Conservation (phyloP, 2,113 vertebrate species). For the Calyptommatus sinebrachiatus region DNA sequence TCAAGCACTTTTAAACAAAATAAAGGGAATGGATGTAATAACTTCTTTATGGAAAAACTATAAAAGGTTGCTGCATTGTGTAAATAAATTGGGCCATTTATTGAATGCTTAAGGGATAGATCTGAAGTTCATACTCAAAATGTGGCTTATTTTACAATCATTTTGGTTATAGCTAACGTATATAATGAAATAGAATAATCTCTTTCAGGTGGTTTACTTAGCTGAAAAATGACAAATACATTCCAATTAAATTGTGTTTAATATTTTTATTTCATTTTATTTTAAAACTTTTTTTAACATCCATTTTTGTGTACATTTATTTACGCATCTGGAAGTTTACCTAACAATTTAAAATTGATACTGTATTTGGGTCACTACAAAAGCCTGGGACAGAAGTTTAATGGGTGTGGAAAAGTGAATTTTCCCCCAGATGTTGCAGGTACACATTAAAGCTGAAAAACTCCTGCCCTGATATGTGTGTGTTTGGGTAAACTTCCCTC, state of each 20-base stretch:
- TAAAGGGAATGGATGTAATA: slow-evolving; percentile 75
- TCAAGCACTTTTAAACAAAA: slow-evolving; percentile 73
- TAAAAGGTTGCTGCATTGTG: slow-evolving; percentile 70
- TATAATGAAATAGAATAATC: slow-evolving; percentile 25
- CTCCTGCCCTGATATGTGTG: too few species aligned
- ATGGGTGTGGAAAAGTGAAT: too few species aligned
- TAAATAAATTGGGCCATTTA: slow-evolving; percentile 79
- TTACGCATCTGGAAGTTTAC: background rate
- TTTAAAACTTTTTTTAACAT: slow-evolving; percentile 6
- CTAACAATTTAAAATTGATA: slow-evolving; percentile 10
- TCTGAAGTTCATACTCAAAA: slow-evolving; percentile 61
- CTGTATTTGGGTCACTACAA: too few species aligned
- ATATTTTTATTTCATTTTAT: background rate
- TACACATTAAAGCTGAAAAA: too few species aligned
- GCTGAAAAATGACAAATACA: slow-evolving; percentile 31
- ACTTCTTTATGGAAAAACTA: slow-evolving; percentile 73
- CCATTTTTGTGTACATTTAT: too few species aligned
- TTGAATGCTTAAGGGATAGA: slow-evolving; percentile 68
- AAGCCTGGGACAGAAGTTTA: too few species aligned
- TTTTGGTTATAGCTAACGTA: slow-evolving; percentile 50
- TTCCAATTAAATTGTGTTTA: slow-evolving; percentile 3
- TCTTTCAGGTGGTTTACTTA: slow-evolving; percentile 34
- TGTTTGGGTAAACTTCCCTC: too few species aligned
- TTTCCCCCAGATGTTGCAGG: too few species aligned
- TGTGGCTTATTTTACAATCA: slow-evolving; percentile 59